Conservation (phyloP, 1,140 invertebrate species). For the Camponotus vicinus region DNA sequence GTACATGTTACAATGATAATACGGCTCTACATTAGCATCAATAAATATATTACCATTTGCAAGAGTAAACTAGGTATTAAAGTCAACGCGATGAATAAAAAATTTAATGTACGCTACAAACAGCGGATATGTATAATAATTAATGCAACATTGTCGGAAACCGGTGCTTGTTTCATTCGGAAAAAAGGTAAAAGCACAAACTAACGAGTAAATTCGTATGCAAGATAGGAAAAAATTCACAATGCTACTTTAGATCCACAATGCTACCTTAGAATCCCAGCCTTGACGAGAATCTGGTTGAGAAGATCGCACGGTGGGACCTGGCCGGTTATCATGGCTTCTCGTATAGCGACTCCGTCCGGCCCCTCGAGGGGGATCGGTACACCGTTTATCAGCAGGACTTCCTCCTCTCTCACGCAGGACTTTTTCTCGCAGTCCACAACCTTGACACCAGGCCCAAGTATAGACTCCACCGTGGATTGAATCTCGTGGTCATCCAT, state of each 20-base stretch:
- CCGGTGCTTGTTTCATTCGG: not conserved
- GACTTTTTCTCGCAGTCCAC: slow-evolving; percentile 92
- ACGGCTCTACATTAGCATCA: not conserved
- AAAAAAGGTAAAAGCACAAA: not conserved
- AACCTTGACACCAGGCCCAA: slow-evolving; percentile 91
- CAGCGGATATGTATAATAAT: not conserved
- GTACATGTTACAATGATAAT: not conserved
- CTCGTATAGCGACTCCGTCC: slow-evolving; percentile 90
- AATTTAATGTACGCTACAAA: not conserved
- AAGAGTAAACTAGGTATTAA: not conserved
- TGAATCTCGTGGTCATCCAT: slow-evolving; percentile 93
- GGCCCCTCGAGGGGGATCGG: slow-evolving; percentile 90
- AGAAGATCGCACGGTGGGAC: slow-evolving; percentile 91
- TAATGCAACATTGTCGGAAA: not conserved
- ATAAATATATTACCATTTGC: not conserved
- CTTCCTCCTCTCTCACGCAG: slow-evolving; percentile 91
- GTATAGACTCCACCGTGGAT: slow-evolving; percentile 92
- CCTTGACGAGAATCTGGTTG: slow-evolving; percentile 90
- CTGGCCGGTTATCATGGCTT: slow-evolving; percentile 90
- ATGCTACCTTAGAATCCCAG: slow-evolving; percentile 88
- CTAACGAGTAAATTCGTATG: not conserved
- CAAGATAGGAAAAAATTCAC: slow-evolving; percentile 60
- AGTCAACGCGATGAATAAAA: not conserved
- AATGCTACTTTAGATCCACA: slow-evolving; percentile 84
- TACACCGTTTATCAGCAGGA: slow-evolving; percentile 91